Percentiles rank a stretch among this genome's conserved stretches.
phyloP scores from a whole-genome alignment of 2,888 invertebrate species.

The Selenia dentaria region DNA sequence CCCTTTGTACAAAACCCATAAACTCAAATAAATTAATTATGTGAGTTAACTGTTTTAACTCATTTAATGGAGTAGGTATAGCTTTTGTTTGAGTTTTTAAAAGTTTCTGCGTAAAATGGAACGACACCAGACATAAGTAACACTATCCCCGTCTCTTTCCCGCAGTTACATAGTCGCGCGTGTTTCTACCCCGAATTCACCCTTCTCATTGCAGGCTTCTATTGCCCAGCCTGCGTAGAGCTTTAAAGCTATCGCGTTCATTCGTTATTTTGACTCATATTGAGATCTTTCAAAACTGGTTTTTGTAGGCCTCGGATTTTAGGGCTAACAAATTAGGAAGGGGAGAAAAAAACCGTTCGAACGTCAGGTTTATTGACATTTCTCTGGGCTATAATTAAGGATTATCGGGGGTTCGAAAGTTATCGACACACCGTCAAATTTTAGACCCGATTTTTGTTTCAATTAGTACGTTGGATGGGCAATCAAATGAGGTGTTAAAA shows the following conservation, averaged over 20 bases:
- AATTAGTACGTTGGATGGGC: conserved; percentile 56
- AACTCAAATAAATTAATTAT: no score
- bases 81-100: conserved; percentile 37
- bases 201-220: conserved; percentile 69
- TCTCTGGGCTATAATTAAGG: conserved; percentile 77
- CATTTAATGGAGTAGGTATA: no score
- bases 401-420: conserved; percentile 61
- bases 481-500: conserved; percentile 41
- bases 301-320: conserved; percentile 68
- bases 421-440: conserved; percentile 71
- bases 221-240: conserved; percentile 49
- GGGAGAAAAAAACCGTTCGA: conserved; percentile 70
- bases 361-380: conserved; percentile 81
- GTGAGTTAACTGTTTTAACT: no score
- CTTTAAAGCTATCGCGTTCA: conserved; percentile 26
- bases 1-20: no score
- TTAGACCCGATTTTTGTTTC: conserved; percentile 64
- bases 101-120: conserved; percentile 46
- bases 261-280: conserved; percentile 13
- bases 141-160: conserved; percentile 51
- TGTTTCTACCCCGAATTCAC: conserved; percentile 68
- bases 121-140: conserved; percentile 45
- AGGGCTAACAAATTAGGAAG: conserved; percentile 79
- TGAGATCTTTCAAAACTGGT: conserved; percentile 42
- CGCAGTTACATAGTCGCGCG: conserved; percentile 57